These are phyloP conservation scores for Drosophila lacicola DNA, from an alignment of 2,888 invertebrate genomes.

Conservation along the genomic window DNA sequence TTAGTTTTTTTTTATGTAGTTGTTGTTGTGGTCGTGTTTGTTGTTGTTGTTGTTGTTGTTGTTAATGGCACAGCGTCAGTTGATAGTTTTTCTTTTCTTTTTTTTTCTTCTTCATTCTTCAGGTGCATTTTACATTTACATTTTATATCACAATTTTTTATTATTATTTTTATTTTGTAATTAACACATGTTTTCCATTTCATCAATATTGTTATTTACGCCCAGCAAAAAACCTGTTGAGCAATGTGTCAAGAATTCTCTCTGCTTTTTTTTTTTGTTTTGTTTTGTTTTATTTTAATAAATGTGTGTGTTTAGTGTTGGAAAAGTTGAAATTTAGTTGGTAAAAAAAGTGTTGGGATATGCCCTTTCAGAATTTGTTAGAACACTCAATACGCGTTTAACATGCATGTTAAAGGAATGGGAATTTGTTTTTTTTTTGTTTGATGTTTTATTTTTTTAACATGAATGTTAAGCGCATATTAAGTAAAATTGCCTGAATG, in stretches of 20 bases:
- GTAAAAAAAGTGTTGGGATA: not conserved
- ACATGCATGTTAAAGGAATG: slow-evolving; percentile 49
- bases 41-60: slow-evolving; percentile 48
- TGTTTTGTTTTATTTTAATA: slow-evolving; percentile 16
- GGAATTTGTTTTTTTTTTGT: slow-evolving; percentile 17
- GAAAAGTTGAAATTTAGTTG: slow-evolving; percentile 23
- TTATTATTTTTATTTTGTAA: slow-evolving; percentile 60
- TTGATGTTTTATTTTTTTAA: slow-evolving; percentile 22
- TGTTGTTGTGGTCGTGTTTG: slow-evolving; percentile 29
- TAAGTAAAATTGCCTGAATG: slow-evolving; percentile 16
- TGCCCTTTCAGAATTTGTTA: slow-evolving; percentile 10
- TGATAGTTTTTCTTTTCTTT: slow-evolving; percentile 58
- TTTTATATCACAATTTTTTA: slow-evolving; percentile 62
- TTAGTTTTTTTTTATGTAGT: slow-evolving; percentile 37
- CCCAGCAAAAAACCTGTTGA: slow-evolving; percentile 65
- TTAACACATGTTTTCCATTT: slow-evolving; percentile 63
- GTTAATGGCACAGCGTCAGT: slow-evolving; percentile 76
- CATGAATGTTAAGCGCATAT: slow-evolving; percentile 35
- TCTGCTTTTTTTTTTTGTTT: slow-evolving; percentile 36
- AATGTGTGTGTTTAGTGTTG: slow-evolving; percentile 12
- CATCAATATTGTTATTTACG: slow-evolving; percentile 59
- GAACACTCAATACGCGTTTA: slow-evolving; percentile 29
- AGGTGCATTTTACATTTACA: slow-evolving; percentile 80
- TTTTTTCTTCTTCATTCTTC: slow-evolving; percentile 66
- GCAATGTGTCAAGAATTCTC: slow-evolving; percentile 63